Percentiles rank a stretch among this genome's conserved stretches.
Evolutionary conservation across 2,797 vertebrate genomes (phyloP).

Genomic region (Helarctos malayanus): DNA sequence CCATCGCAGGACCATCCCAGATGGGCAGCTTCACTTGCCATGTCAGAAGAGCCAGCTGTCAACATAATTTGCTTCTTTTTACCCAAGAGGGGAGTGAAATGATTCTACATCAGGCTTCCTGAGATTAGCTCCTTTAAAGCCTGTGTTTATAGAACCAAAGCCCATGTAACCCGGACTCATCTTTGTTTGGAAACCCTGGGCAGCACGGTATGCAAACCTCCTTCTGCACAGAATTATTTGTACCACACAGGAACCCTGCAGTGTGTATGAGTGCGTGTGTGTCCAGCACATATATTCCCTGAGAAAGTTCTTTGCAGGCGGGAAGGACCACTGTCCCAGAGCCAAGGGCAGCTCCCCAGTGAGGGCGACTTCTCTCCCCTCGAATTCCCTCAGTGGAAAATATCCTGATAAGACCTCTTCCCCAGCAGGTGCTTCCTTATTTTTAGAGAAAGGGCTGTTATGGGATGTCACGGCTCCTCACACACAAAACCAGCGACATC

Average conservation of each 20-base stretch:
- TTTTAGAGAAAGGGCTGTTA: not conserved
- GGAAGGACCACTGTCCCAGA: not conserved
- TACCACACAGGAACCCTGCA: constrained; percentile 44
- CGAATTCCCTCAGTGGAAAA: not conserved
- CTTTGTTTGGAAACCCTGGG: constrained; percentile 46
- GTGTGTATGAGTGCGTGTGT: not conserved
- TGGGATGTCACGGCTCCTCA: not conserved
- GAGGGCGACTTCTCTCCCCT: not conserved
- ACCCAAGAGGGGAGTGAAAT: not conserved
- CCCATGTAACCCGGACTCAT: not conserved
- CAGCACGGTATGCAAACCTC: constrained; percentile 63
- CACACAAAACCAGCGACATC: not conserved
- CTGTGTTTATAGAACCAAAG: not conserved
- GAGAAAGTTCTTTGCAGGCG: constrained; percentile 72
- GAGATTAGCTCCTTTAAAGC: not conserved
- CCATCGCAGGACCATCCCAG: not conserved
- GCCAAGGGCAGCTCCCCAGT: not conserved
- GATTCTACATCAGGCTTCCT: constrained; percentile 65
- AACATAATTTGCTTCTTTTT: not conserved
- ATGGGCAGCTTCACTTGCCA: not conserved
- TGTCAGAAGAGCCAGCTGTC: not conserved
- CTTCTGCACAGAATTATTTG: constrained; percentile 43
- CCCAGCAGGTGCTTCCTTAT: not conserved
- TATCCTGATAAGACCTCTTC: too few species aligned
- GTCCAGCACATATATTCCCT: not conserved